phyloP scores from a whole-genome alignment of 1,140 invertebrate species.

The Pararge aegeria region DNA sequence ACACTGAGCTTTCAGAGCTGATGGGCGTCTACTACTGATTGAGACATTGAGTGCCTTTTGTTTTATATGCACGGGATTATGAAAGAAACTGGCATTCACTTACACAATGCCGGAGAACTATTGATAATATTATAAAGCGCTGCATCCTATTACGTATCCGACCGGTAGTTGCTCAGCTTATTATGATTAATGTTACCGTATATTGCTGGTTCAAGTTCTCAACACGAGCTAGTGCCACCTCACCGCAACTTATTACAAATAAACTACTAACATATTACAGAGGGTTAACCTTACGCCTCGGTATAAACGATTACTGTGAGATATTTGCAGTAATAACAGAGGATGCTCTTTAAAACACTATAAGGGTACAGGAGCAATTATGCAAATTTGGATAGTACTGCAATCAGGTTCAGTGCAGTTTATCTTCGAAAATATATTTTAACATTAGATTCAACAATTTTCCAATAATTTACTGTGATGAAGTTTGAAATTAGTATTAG shows the following conservation, averaged over 20 bases:
- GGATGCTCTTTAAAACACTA: background rate
- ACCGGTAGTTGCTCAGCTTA: background rate
- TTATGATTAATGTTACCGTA: background rate
- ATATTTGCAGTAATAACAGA: slow-evolving; percentile 11
- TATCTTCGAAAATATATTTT: too few species aligned
- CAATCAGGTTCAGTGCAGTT: background rate
- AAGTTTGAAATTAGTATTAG: too few species aligned
- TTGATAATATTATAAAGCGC: background rate
- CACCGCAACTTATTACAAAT: slow-evolving; percentile 5
- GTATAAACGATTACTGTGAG: background rate
- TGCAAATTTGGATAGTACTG: slow-evolving; percentile 1
- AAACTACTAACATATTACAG: slow-evolving; percentile 7
- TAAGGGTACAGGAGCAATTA: background rate
- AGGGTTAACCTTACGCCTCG: background rate
- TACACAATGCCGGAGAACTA: too few species aligned
- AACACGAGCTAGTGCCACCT: background rate
- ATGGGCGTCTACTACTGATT: too few species aligned
- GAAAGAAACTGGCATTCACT: too few species aligned
- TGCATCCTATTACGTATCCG: background rate
- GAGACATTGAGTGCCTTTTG: too few species aligned
- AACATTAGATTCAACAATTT: too few species aligned
- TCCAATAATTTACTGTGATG: too few species aligned
- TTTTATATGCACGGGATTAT: too few species aligned
- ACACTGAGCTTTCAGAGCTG: too few species aligned
- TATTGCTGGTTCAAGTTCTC: background rate